phyloP scores from a whole-genome alignment of 2,797 vertebrate species.

The Rhincodon typus region DNA sequence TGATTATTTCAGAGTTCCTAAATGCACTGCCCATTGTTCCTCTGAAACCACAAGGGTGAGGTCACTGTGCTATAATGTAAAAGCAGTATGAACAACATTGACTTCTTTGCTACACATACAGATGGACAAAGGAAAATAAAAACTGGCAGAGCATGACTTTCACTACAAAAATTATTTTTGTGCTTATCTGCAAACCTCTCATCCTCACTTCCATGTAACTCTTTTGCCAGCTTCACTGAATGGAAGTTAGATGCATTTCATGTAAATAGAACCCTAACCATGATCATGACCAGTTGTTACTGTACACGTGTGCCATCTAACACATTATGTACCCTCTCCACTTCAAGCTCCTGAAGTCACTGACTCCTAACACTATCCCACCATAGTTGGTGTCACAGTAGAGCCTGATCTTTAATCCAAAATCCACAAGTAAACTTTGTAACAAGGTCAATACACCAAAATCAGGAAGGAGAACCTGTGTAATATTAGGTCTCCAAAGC shows the following conservation, averaged over 20 bases:
- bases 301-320: too few species aligned
- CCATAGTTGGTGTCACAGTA: background rate
- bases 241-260: background rate
- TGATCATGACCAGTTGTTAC: background rate
- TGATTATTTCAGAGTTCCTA: background rate
- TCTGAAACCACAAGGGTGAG: background rate
- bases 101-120: background rate
- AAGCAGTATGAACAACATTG: background rate
- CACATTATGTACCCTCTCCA: background rate
- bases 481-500: background rate
- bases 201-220: background rate
- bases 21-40: background rate
- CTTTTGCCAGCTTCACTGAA: background rate
- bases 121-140: background rate
- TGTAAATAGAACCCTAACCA: background rate
- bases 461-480: background rate
- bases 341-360: background rate
- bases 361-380: background rate
- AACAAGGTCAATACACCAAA: background rate
- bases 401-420: background rate
- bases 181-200: background rate
- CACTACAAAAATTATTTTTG: background rate
- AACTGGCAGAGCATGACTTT: background rate
- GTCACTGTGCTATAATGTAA: background rate
- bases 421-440: background rate